A percentile compares a stretch with the other conserved stretches of the same genome.
phyloP scores from a whole-genome alignment of 2,888 invertebrate species.

The Trisateles emortualis region DNA sequence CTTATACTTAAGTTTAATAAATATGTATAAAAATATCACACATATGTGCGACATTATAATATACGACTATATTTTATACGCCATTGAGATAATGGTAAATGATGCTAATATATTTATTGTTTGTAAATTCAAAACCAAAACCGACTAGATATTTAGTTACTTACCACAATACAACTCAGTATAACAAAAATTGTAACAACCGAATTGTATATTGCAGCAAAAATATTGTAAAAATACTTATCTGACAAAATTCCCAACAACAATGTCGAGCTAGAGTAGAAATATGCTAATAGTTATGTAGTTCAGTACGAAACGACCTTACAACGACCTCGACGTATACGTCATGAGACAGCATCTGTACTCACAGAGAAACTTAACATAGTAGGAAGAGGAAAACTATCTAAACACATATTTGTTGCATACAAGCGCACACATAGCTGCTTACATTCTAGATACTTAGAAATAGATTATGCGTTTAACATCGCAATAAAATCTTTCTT shows the following conservation, averaged over 20 bases:
- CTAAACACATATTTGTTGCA: conserved; percentile 19
- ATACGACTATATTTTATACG: background rate
- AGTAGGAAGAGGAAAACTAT: conserved; percentile 48
- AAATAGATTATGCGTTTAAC: conserved; percentile 6
- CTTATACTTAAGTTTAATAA: no score
- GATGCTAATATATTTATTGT: background rate
- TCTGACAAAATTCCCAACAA: conserved; percentile 24
- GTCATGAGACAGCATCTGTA: conserved; percentile 29
- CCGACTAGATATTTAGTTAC: background rate
- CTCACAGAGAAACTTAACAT: conserved; percentile 22
- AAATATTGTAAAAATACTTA: conserved; percentile 18
- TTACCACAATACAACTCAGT: background rate
- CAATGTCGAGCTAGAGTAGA: conserved; percentile 31
- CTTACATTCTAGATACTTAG: conserved; percentile 4
- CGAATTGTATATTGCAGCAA: no score
- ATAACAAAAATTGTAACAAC: no score
- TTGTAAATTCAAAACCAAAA: background rate
- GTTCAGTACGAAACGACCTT: conserved; percentile 41
- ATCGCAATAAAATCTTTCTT: conserved; percentile 5
- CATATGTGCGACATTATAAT: no score
- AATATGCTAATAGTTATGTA: conserved; percentile 39
- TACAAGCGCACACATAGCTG: conserved; percentile 2
- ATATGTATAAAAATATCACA: no score
- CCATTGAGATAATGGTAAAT: background rate
- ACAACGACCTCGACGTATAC: conserved; percentile 31